phyloP scores from a whole-genome alignment of 2,113 vertebrate genomes.

The Oreochromis spilurus region DNA sequence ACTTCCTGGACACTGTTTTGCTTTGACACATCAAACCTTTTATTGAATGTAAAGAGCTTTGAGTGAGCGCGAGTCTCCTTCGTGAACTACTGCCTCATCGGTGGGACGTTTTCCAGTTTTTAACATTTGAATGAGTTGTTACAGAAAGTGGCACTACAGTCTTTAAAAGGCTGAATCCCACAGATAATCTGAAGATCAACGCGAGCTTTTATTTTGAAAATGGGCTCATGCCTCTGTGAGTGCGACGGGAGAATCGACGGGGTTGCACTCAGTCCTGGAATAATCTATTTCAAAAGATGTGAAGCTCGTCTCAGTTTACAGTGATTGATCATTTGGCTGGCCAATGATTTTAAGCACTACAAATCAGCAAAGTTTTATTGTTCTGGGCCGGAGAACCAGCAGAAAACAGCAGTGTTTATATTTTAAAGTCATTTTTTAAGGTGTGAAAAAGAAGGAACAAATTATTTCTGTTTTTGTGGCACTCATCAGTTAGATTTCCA shows the following conservation, averaged over 20 bases:
- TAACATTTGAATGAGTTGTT: not conserved
- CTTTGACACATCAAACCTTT: slow-evolving; percentile 55
- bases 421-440: not conserved
- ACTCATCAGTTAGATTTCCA: not conserved
- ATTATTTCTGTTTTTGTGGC: not conserved
- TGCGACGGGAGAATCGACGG: not conserved
- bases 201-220: not conserved
- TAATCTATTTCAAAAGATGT: not conserved
- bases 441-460: not conserved
- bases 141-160: not conserved
- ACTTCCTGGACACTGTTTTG: not conserved
- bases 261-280: not conserved
- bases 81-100: slow-evolving; percentile 15
- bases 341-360: slow-evolving; percentile 37
- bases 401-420: not conserved
- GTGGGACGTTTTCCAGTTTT: not conserved
- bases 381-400: not conserved
- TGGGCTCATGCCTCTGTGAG: not conserved
- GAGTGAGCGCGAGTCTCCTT: not conserved
- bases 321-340: slow-evolving; percentile 53
- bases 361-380: not conserved
- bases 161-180: not conserved
- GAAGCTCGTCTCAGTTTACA: not conserved
- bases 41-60: slow-evolving; percentile 48
- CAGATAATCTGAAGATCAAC: not conserved